Base-by-base conservation (phyloP, 2,797 vertebrate genomes). In the Ambastaia sidthimunki region DNA sequence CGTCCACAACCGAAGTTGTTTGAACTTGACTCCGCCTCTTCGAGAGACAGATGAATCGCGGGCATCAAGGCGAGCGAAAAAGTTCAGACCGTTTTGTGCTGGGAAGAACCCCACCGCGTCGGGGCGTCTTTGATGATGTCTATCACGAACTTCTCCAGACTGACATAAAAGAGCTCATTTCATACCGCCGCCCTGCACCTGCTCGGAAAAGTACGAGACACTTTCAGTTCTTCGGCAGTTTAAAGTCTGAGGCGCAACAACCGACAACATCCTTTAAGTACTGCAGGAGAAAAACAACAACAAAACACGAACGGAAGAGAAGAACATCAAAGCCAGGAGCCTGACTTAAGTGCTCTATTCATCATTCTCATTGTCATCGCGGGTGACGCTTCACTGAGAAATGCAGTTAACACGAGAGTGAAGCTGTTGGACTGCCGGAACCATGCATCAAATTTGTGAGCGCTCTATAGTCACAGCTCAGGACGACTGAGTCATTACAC, bases 51-150 rank as follows among this genome's bases (percentile, higher is more conserved):
- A 74, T 80, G 63, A 80, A 83, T 77, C 70, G 48, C 82, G 74
- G 85, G 90, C 91, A 90, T 92, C 88, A 93, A 92, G 92, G 89
- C 86, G 55, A 0, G 85, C 90, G 91, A 93, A 90, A n/a, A 91
- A 90, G 91, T 91, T 89, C 85, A 83, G 86, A 76, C 87, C 90
- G 90, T 93, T 88, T 88, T 90, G 90, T 86, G 89, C 88, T 89
- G 89, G 87, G 88, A 82, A 87, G 86, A 87, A 88, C 89, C 89
- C 89, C 4, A 78, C 85, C 31, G 89, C 0, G 88, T 86, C 54
- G 67, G 82, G 87, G 85, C 47, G 73, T 88, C 87, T 89, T 89
- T 87, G 87, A 92, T 90, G 89, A 92, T 90, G 84, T 85, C 85
- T 90, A 89, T 91, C 88, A 85, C 80, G 89, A 80, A 83, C 86